Evolutionary conservation across 2,888 invertebrate species (phyloP).

Genomic region (Coenonympha arcania): DNA sequence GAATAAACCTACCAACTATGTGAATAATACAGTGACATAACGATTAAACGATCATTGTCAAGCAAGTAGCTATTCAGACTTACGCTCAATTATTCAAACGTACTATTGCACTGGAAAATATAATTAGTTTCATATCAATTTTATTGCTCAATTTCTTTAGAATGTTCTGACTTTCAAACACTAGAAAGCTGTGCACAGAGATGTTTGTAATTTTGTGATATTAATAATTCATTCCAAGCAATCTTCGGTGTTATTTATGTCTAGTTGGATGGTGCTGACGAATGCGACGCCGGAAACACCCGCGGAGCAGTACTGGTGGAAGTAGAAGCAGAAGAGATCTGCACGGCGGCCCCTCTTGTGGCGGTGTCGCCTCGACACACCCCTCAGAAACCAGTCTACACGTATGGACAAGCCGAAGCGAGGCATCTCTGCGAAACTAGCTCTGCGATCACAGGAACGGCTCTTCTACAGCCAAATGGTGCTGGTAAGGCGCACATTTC

Average conservation of each 20-base stretch:
- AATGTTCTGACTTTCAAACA: no score
- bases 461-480: conserved; percentile 58
- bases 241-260: background rate
- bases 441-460: conserved; percentile 61
- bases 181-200: no score
- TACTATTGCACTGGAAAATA: no score
- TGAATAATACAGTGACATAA: no score
- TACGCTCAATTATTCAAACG: no score
- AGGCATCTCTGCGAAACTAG: conserved; percentile 65
- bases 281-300: conserved; percentile 59
- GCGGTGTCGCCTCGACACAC: conserved; percentile 76
- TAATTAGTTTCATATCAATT: no score
- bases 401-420: conserved; percentile 77
- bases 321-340: conserved; percentile 85
- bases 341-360: conserved; percentile 82
- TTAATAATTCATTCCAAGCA: no score
- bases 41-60: no score
- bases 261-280: conserved; percentile 52
- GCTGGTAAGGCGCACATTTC: conserved; percentile 46
- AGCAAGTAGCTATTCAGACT: no score
- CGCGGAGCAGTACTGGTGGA: conserved; percentile 86
- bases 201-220: no score
- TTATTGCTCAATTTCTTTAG: no score
- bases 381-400: conserved; percentile 83
- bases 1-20: no score